Conservation (phyloP, 2,888 invertebrate genomes). For the Leptura quadrifasciata region DNA sequence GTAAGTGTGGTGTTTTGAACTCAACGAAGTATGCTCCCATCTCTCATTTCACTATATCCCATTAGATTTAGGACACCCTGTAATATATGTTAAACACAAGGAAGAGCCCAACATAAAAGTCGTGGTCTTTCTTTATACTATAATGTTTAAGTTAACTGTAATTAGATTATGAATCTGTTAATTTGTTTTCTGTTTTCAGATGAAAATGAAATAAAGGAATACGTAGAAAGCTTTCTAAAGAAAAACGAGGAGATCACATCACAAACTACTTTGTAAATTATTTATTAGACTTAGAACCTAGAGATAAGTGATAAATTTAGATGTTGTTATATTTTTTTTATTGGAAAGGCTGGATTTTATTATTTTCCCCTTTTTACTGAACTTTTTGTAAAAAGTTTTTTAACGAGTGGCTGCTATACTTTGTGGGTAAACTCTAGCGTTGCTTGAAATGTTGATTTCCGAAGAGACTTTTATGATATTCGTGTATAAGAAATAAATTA, state of each 20-base stretch:
- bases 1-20: too few species aligned
- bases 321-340: constrained; percentile 29
- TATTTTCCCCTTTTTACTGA: constrained; percentile 6
- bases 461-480: constrained; percentile 19
- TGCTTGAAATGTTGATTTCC: constrained; percentile 5
- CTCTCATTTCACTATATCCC: too few species aligned
- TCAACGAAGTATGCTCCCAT: too few species aligned
- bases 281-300: not conserved
- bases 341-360: constrained; percentile 35
- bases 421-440: not conserved
- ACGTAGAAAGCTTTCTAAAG: constrained; percentile 77
- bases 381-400: constrained; percentile 11
- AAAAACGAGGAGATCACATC: constrained; percentile 76
- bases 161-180: not conserved
- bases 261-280: constrained; percentile 60
- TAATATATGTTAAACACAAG: too few species aligned
- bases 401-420: not conserved
- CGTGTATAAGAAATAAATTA: not conserved
- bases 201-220: constrained; percentile 78
- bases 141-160: too few species aligned
- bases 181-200: constrained; percentile 74
- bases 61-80: too few species aligned
- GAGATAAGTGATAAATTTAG: constrained; percentile 26
- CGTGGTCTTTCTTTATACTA: too few species aligned
- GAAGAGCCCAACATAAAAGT: too few species aligned